phyloP scores from a whole-genome alignment of 1,140 invertebrate species.

The Hermetia illucens region DNA sequence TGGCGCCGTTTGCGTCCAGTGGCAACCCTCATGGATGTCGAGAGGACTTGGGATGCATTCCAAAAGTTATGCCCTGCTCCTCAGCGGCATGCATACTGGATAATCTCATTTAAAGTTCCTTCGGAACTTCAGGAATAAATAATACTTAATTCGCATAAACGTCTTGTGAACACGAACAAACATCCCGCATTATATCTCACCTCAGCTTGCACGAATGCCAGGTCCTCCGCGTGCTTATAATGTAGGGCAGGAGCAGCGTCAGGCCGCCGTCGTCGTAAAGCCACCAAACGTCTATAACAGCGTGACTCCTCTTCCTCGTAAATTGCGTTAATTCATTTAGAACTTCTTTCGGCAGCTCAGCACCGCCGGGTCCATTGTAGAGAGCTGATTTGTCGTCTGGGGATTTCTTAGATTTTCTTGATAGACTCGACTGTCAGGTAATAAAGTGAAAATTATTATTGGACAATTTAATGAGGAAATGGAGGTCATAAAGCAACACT shows the following conservation, averaged over 20 bases:
- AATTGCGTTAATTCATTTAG: constrained; percentile 55
- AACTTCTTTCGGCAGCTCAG: constrained; percentile 42
- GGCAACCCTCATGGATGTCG: too few species aligned
- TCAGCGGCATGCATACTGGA: too few species aligned
- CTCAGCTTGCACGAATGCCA: constrained; percentile 80
- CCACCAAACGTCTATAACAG: constrained; percentile 97
- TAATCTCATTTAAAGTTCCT: too few species aligned
- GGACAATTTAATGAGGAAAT: background rate
- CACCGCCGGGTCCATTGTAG: constrained; percentile 35
- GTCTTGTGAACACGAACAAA: too few species aligned
- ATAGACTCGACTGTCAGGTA: constrained; percentile 13
- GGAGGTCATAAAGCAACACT: background rate
- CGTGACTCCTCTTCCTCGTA: constrained; percentile 54
- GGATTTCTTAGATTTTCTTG: constrained; percentile 30
- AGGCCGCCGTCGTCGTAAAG: constrained; percentile 88
- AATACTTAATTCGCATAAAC: too few species aligned
- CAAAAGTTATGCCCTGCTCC: too few species aligned
- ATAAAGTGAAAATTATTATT: constrained; percentile 13
- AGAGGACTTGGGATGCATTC: too few species aligned
- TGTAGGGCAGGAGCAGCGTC: constrained; percentile 73
- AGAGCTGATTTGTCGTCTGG: constrained; percentile 23
- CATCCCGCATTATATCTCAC: constrained; percentile 15
- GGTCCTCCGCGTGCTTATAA: constrained; percentile 72
- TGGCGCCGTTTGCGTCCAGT: too few species aligned
- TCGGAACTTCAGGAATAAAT: too few species aligned